phyloP scores from a whole-genome alignment of 2,113 vertebrate genomes.

The Aleadryas rufinucha region DNA sequence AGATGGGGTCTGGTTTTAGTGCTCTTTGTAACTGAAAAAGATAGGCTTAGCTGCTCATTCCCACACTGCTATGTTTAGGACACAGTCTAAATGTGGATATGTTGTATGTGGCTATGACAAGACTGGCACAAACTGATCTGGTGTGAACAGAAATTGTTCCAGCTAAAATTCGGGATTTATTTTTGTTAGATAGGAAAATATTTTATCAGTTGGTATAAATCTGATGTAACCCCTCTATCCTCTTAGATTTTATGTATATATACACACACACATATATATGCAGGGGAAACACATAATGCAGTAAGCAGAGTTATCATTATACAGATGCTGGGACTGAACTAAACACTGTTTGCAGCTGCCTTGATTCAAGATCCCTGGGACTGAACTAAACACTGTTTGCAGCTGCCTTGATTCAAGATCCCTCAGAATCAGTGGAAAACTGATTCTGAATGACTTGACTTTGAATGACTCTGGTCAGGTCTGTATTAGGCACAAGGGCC shows the following conservation, averaged over 20 bases:
- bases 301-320: neutral
- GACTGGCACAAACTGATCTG: neutral
- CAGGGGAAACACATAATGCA: accelerated
- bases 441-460: neutral
- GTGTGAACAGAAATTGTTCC: neutral
- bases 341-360: neutral
- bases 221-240: neutral
- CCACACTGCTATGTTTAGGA: neutral
- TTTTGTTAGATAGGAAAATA: neutral
- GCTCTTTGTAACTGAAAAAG: neutral
- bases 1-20: neutral
- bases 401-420: neutral
- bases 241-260: neutral
- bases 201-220: neutral
- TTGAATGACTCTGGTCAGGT: neutral
- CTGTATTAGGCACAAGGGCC: neutral
- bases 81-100: neutral
- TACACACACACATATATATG: neutral
- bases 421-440: neutral
- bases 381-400: neutral
- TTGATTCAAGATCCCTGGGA: neutral
- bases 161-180: neutral
- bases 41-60: neutral
- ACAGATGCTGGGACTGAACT: neutral
- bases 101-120: neutral